Base-by-base conservation (phyloP, 2,888 invertebrate genomes). In the Calliphora vomitoria region DNA sequence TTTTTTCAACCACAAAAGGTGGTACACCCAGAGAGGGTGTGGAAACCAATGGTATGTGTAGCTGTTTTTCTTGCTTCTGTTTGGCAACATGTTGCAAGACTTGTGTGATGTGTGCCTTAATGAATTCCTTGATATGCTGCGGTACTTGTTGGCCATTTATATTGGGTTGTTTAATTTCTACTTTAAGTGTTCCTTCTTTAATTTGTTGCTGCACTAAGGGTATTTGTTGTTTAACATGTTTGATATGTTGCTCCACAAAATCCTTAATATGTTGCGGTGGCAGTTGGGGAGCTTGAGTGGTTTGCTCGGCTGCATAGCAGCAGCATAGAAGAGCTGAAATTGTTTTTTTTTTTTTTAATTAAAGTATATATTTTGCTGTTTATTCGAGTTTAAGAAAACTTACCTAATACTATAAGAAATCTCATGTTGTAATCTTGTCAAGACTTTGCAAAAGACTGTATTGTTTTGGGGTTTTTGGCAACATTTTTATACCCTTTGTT, bases 361-460 rank as follows among this genome's bases (percentile, higher is more conserved):
- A 13, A 13, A 44, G 44, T 13, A 13, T 11, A 44, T 44, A 44
- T 44, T 44, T 44, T 13, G 44, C 4, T 4, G 4, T 44, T 44
- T 44, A 2, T 53, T 60, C 8, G 10, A 10, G 10, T 50, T 25
- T 20, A 10, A 47, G 1, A 18, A 47, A 55, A 31, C 72, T 87
- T 87, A 87, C 87, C 84, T 18, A 81, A 68, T 55, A 81, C 62
- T 68, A 81, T 44, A 72, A 81, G 11, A 60, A 60, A 62, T 81
- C 72, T 84, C 87, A 87, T 84, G 38, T 78, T 82, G 78, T 84
- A 60, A 66, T 44, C 44, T 47, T 55, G 55, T 10, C 50, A 60
- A 79, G 60, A 18, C 25, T 25, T 31, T 15, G 41, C 38, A 58
- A 69, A 72, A 60, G 60, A 85, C 79, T 85, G 79, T 60, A n/a